Conservation (phyloP, 53 echinoderm and acorn worm species). For the Temnopleurus reevesii region DNA sequence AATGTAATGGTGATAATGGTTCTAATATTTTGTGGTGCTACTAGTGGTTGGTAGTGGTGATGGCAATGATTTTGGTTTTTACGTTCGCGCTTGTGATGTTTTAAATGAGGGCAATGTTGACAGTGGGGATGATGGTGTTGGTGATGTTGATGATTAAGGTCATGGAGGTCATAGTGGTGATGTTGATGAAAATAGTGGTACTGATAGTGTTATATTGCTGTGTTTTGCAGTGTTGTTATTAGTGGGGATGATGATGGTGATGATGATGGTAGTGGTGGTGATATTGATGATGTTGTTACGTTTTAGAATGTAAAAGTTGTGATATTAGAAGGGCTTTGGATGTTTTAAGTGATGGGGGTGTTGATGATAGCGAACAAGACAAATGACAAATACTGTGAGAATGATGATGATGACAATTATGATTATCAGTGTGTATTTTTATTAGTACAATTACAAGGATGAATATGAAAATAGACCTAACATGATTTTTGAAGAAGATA, state of each 20-base stretch:
- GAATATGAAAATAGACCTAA: too few relatives aligned
- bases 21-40: not conserved
- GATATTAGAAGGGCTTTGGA: too few relatives aligned
- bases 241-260: not conserved
- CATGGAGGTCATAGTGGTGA: not conserved
- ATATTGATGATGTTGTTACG: not conserved
- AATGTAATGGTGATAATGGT: not conserved
- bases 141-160: not conserved
- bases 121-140: not conserved
- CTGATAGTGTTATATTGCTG: not conserved
- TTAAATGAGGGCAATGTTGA: not conserved
- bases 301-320: not conserved
- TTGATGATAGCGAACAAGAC: too few relatives aligned
- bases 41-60: not conserved
- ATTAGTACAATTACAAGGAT: too few relatives aligned
- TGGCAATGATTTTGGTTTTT: not conserved
- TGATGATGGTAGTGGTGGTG: conserved; percentile 21
- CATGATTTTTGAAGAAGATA: too few relatives aligned
- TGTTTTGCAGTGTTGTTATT: not conserved
- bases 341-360: too few relatives aligned
- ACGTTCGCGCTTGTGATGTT: not conserved
- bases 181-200: not conserved
- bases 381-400: too few relatives aligned
- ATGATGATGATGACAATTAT: too few relatives aligned
- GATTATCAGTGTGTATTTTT: too few relatives aligned